These are phyloP conservation scores for Cyprinus carpio DNA, from an alignment of 2,113 vertebrate genomes.

Conservation along the genomic window DNA sequence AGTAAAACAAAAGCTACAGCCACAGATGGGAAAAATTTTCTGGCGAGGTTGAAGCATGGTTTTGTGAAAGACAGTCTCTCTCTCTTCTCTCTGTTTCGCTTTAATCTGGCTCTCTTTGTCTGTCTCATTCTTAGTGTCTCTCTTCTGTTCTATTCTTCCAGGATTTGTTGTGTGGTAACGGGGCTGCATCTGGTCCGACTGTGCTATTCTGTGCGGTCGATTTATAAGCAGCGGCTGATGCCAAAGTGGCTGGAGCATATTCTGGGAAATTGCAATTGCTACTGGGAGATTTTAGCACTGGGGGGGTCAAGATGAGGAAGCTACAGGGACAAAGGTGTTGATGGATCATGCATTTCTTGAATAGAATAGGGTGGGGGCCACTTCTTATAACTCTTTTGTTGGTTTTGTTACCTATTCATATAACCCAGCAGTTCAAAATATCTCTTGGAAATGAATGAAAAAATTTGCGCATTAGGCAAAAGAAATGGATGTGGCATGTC, in stretches of 20 bases:
- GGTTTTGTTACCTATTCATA: too few species aligned
- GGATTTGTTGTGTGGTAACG: constrained; percentile 33
- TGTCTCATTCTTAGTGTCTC: not conserved
- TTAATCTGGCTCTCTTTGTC: not conserved
- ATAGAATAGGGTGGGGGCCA: too few species aligned
- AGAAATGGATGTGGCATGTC: too few species aligned
- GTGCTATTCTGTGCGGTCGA: constrained; percentile 89
- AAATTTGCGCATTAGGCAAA: too few species aligned
- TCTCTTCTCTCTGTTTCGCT: not conserved
- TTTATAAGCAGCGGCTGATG: constrained; percentile 85
- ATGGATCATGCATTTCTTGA: constrained; percentile 56
- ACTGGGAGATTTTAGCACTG: constrained; percentile 90
- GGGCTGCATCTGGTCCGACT: constrained; percentile 75
- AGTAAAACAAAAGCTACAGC: too few species aligned
- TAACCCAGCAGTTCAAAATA: too few species aligned
- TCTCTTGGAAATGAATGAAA: too few species aligned
- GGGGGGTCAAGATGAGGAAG: constrained; percentile 90
- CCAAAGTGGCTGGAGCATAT: constrained; percentile 85
- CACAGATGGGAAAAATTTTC: not conserved
- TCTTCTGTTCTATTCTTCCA: constrained; percentile 43
- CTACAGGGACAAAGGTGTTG: constrained; percentile 96
- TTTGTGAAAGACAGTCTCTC: not conserved
- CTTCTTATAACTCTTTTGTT: too few species aligned
- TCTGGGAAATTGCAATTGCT: constrained; percentile 94
- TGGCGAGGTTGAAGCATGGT: not conserved